phyloP scores from a whole-genome alignment of 2,113 vertebrate genomes.

The Pseudolaguvia tuberculata region DNA sequence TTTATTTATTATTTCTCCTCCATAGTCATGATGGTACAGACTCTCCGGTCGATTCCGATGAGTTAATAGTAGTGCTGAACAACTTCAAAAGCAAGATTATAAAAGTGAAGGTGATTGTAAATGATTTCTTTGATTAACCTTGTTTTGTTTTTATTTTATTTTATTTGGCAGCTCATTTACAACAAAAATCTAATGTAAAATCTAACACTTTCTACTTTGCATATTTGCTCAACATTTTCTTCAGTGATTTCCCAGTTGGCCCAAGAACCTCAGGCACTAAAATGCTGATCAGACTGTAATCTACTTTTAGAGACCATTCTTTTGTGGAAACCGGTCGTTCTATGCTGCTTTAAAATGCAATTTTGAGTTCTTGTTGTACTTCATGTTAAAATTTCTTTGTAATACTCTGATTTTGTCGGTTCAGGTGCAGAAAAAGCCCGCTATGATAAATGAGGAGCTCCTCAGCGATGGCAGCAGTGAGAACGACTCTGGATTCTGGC shows the following conservation, averaged over 20 bases:
- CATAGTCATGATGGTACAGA: constrained; percentile 92
- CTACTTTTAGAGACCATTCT: background rate
- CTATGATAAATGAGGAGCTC: constrained; percentile 92
- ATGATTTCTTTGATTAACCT: no score
- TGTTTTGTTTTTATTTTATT: no score
- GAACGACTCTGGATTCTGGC: constrained; percentile 91
- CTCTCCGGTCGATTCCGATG: constrained; percentile 82
- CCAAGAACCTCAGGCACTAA: background rate
- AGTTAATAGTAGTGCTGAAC: constrained; percentile 85
- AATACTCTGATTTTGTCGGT: background rate
- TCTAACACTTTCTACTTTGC: background rate
- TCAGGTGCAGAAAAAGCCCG: constrained; percentile 95
- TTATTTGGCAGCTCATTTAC: no score
- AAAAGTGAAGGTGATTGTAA: constrained; percentile 85
- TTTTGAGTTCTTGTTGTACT: background rate
- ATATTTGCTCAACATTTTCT: background rate
- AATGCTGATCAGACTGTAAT: background rate
- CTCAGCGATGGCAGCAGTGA: constrained; percentile 84
- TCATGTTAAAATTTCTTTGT: background rate
- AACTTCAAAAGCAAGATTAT: constrained; percentile 97
- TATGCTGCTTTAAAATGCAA: background rate
- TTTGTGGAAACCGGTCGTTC: background rate
- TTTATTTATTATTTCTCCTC: constrained; percentile 14
- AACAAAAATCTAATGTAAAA: no score
- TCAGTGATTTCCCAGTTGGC: background rate